These are phyloP conservation scores for Callipepla squamata DNA, from an alignment of 2,113 vertebrate species.

Conservation along the genomic window DNA sequence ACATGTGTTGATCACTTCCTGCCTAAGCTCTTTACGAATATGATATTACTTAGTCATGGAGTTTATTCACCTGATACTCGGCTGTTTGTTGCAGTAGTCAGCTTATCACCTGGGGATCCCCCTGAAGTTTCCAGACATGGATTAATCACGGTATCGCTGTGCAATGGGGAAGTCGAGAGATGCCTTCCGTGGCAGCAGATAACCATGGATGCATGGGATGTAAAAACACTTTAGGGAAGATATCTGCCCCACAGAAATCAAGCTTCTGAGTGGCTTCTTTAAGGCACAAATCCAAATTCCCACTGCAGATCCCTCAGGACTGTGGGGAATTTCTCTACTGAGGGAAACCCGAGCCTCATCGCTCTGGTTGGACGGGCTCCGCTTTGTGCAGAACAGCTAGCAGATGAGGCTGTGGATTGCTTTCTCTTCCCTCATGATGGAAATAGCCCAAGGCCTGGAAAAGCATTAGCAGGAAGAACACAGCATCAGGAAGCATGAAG, in stretches of 20 bases:
- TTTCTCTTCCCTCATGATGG: background rate
- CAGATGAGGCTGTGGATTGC: background rate
- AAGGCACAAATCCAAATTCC: background rate
- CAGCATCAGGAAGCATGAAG: background rate
- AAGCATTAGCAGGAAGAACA: conserved; percentile 37
- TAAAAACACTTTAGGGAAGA: background rate
- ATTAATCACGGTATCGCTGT: background rate
- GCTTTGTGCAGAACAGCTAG: background rate
- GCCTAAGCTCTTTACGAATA: background rate
- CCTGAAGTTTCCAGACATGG: background rate
- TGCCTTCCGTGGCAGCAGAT: background rate
- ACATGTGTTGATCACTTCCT: background rate
- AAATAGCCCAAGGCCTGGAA: conserved; percentile 56
- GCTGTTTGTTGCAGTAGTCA: background rate
- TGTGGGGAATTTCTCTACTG: background rate
- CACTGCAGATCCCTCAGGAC: background rate
- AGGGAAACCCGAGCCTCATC: background rate
- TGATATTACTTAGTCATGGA: background rate
- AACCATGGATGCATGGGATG: background rate
- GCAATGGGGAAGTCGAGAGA: background rate
- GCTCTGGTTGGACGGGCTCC: background rate
- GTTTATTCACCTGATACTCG: background rate
- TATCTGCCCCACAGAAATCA: background rate
- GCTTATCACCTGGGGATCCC: background rate
- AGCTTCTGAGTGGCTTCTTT: background rate